phyloP scores from a whole-genome alignment of 2,797 vertebrate genomes.

The Anguilla megastoma region DNA sequence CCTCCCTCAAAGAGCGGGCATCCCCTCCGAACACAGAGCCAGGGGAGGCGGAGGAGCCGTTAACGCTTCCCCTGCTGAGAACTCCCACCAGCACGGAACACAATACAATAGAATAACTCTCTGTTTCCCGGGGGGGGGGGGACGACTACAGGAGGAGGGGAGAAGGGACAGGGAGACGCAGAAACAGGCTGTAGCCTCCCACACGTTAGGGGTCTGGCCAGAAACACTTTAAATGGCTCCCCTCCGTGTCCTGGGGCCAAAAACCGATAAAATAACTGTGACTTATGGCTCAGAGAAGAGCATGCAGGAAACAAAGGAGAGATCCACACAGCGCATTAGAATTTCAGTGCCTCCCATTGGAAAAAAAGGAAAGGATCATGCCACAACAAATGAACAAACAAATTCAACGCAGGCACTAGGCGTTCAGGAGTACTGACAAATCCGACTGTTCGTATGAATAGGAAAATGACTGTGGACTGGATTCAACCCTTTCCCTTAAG shows the following conservation, averaged over 20 bases:
- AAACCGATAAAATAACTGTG: not conserved
- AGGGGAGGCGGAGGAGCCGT: not conserved
- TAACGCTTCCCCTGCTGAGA: not conserved
- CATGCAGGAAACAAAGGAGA: not conserved
- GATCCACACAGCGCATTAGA: not conserved
- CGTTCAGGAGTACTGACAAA: not conserved
- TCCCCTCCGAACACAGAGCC: not conserved
- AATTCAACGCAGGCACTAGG: not conserved
- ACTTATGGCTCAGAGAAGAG: not conserved
- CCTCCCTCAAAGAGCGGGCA: not conserved
- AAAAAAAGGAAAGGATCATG: not conserved
- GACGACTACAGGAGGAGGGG: not conserved
- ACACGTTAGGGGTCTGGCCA: not conserved
- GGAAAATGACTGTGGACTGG: not conserved
- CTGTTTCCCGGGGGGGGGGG: not conserved
- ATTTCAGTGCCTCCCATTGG: not conserved
- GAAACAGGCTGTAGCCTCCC: not conserved
- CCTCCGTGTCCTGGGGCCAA: not conserved
- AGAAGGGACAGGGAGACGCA: not conserved
- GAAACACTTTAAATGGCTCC: not conserved
- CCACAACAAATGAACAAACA: not conserved
- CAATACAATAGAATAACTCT: not conserved
- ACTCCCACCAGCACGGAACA: not conserved
- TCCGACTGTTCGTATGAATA: not conserved
- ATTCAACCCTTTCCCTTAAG: not conserved